Evolutionary conservation across 2,888 invertebrate genomes (phyloP).

Genomic region (Cryptosula pallasiana): DNA sequence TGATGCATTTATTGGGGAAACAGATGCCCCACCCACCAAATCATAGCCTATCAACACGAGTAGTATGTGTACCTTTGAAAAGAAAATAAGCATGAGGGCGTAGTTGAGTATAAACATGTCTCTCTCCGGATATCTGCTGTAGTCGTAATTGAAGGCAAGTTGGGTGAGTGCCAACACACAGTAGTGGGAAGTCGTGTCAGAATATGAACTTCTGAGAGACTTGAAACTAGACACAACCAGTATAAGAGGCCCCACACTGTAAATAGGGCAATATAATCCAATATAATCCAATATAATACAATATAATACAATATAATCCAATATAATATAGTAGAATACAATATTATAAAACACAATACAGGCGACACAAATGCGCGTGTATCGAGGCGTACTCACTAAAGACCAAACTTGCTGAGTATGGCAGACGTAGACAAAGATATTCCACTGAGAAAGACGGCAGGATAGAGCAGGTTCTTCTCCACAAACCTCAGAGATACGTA

Average conservation of each 20-base stretch:
- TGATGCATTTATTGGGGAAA: too few species aligned
- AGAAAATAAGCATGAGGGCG: slow-evolving; percentile 81
- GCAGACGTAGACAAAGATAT: slow-evolving; percentile 76
- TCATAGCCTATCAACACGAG: neutral
- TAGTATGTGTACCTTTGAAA: slow-evolving; percentile 64
- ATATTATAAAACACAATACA: too few species aligned
- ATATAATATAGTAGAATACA: too few species aligned
- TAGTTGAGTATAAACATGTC: slow-evolving; percentile 76
- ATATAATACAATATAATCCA: too few species aligned
- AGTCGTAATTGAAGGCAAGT: slow-evolving; percentile 80
- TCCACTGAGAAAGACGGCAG: slow-evolving; percentile 81
- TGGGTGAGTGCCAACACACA: slow-evolving; percentile 83
- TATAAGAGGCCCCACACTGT: slow-evolving; percentile 69
- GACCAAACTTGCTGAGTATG: slow-evolving; percentile 72
- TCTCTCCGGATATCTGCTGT: slow-evolving; percentile 68
- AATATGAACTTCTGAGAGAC: slow-evolving; percentile 76
- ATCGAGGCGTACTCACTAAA: slow-evolving; percentile 38
- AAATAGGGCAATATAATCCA: neutral
- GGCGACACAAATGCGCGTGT: too few species aligned
- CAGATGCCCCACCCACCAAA: neutral
- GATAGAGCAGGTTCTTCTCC: slow-evolving; percentile 86
- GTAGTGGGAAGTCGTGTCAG: slow-evolving; percentile 85
- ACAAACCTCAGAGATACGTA: slow-evolving; percentile 84
- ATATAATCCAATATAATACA: too few species aligned
- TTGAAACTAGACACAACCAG: slow-evolving; percentile 82